Evolutionary conservation across 1,140 invertebrate species (phyloP), one percentile per base, ranked within the genome.

Genomic region (Propsilocerus akamusi): DNA sequence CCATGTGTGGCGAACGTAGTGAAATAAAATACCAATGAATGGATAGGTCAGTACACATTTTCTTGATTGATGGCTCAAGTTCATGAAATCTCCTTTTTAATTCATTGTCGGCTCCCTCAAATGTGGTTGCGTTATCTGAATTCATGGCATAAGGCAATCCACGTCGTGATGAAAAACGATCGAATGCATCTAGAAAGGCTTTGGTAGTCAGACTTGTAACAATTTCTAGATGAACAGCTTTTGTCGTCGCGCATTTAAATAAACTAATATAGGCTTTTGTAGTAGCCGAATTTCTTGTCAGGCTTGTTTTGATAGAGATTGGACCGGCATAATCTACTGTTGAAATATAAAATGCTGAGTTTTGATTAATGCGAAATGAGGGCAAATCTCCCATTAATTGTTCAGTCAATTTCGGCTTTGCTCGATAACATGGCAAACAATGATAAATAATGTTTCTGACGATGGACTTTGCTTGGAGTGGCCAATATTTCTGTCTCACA

Each of bases 221-320:
- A 0, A 59, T 14, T 47, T 67, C 62, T 2, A 64, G 28, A 49
- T 67, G 64, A 20, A 66, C 48, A 0, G 63, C 64, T 10, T 57
- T 55, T 0, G 56, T 64, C 0, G 57, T 52, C 0, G 59, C 37
- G 49, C 67, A 68, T 0, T 63, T 59, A 48, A 68, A 68, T 10
- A 67, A 11, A 5, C 58, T 57, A 8, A 69, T 56, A 37, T 62
- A 69, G 10, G 52, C 47, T 53, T 69, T 69, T 14, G 37, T 53
- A 6, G 48, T 32, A 12, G 50, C 52, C 0, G 28, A 30, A 11
- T 51, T 51, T 28, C 60, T 50, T 2, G 51, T 51, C 14, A 47
- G 46, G 17, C 52, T 46, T 10, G 48, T 48, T 17, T 49, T 54
- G 12, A 58, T 50, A 8, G 20, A 20, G 41, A 59, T 51, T 4